Conservation (phyloP, 1,140 invertebrate genomes). For the Zaprionus kolodkinae region DNA sequence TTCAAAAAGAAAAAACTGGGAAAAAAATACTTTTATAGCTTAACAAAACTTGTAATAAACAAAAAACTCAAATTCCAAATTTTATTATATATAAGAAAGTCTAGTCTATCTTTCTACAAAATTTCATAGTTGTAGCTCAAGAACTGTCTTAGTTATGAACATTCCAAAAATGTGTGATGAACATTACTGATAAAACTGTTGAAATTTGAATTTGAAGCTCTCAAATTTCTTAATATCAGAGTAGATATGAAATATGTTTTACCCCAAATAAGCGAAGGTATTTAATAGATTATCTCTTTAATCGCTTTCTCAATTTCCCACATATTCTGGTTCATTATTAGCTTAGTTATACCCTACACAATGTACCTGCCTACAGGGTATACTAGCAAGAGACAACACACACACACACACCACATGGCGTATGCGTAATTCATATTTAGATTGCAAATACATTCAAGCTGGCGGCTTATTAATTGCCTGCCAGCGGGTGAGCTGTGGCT, state of each 20-base stretch:
- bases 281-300: too few relatives aligned
- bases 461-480: conserved; percentile 46
- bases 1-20: too few relatives aligned
- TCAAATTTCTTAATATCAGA: not conserved
- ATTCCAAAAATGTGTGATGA: too few relatives aligned
- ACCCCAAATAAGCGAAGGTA: too few relatives aligned
- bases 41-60: too few relatives aligned
- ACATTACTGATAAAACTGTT: not conserved
- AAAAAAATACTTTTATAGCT: too few relatives aligned
- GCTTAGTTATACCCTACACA: not conserved
- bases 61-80: too few relatives aligned
- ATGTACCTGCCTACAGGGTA: not conserved
- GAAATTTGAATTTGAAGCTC: not conserved
- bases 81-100: too few relatives aligned
- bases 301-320: not conserved
- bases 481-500: conserved; percentile 25
- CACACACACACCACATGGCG: too few relatives aligned
- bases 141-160: not conserved
- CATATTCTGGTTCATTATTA: not conserved
- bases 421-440: conserved; percentile 50
- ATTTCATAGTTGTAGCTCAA: not conserved
- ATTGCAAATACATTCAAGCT: conserved; percentile 45
- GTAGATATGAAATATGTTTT: too few relatives aligned
- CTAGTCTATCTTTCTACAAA: not conserved
- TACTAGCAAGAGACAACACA: not conserved